These are phyloP conservation scores for Corvus hawaiiensis DNA, from an alignment of 2,113 vertebrate genomes.

Conservation along the genomic window DNA sequence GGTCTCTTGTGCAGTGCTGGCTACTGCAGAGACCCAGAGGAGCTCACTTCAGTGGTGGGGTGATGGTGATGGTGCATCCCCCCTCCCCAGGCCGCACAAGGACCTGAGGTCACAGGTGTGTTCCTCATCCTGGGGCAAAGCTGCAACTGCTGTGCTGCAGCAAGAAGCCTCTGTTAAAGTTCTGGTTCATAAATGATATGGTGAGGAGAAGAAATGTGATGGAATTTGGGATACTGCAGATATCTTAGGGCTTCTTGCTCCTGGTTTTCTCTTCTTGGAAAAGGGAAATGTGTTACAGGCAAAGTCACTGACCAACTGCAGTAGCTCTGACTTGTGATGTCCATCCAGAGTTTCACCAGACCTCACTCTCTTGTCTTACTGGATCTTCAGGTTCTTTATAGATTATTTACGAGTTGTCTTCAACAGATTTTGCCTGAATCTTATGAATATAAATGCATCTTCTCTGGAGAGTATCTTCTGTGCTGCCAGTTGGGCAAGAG, in stretches of 20 bases:
- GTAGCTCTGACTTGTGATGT: background rate
- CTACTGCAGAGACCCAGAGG: background rate
- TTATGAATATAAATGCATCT: background rate
- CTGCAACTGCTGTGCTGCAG: background rate
- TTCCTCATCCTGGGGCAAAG: background rate
- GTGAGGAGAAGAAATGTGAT: background rate
- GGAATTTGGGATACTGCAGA: background rate
- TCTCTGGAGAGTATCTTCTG: background rate
- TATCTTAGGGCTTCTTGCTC: background rate
- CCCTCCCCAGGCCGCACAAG: background rate
- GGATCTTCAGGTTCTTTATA: background rate
- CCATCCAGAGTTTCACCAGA: background rate
- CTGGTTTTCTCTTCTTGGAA: background rate
- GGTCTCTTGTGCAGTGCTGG: background rate
- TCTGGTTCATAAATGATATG: background rate
- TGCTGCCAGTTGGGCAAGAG: background rate
- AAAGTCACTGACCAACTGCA: background rate
- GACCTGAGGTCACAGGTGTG: background rate
- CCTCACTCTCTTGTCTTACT: background rate
- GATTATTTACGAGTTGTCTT: background rate
- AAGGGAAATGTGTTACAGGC: background rate
- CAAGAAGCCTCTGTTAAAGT: background rate
- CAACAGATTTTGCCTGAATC: background rate
- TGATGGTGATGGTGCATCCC: background rate
- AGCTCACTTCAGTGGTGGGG: accelerated